Evolutionary conservation across 2,888 invertebrate species (phyloP).

Genomic region (Cataglyphis cursor): DNA sequence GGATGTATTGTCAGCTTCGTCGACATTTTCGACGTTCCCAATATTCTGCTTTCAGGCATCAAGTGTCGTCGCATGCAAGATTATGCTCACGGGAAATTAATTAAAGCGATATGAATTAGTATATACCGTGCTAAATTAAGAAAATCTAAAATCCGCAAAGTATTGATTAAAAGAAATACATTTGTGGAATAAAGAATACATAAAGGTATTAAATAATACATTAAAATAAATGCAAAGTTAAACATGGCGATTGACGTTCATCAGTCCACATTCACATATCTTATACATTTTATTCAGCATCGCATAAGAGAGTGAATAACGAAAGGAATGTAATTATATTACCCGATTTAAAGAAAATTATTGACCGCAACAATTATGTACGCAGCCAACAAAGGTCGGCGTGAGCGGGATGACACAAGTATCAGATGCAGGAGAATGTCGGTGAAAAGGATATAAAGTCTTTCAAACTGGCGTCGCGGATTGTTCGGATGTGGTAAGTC

Average conservation of each 20-base stretch:
- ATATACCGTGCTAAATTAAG: neutral
- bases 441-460: slow-evolving; percentile 62
- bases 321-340: neutral
- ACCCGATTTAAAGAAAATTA: neutral
- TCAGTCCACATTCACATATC: neutral
- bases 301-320: neutral
- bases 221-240: neutral
- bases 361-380: slow-evolving; percentile 34
- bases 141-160: neutral
- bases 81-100: neutral
- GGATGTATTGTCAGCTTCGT: neutral
- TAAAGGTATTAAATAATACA: neutral
- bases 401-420: slow-evolving; percentile 39
- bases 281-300: neutral
- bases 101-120: neutral
- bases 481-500: slow-evolving; percentile 76
- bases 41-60: slow-evolving; percentile 18
- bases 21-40: slow-evolving; percentile 6
- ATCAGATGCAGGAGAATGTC: slow-evolving; percentile 43
- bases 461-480: slow-evolving; percentile 63
- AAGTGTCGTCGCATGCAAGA: neutral
- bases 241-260: neutral
- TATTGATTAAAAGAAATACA: neutral
- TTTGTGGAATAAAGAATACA: neutral
- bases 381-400: slow-evolving; percentile 2